Base-by-base conservation (phyloP, 2,888 invertebrate species). In the Drosophila leonis region DNA sequence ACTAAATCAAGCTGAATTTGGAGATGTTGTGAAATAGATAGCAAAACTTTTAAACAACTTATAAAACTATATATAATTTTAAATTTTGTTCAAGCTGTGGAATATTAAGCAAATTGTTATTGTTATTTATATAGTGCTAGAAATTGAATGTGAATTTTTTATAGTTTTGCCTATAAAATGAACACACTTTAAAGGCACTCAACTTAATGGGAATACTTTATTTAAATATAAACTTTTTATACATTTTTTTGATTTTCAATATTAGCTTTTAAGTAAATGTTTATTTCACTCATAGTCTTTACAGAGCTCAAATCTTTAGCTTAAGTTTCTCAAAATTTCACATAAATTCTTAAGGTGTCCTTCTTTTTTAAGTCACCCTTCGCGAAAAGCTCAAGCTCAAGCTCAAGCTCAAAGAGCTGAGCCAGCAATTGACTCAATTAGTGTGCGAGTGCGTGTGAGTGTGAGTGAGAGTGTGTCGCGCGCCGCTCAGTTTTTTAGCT, bases 361-460 rank as follows among this genome's bases (percentile, higher is more conserved):
- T 46, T 41, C 54, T 74, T 75, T 66, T 66, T 61, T 57, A 76
- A 71, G 75, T 57, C 63, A 66, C 49, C 56, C 42, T 24, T 41
- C 39, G 35, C 27, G 13, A 42, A 54, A 52, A 77, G 72, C 78
- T 75, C 52, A 64, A 42, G 29, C 9, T 75, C 52, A 64, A 42
- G 29, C 9, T 24, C 7, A 24, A 55, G 44, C 57, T 57, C 57
- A 63, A 37, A 31, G 51, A 60, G 29, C 49, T 7, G 27, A 60
- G 27, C 10, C 12, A 46, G 31, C 56, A 37, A 44, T 15, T 24
- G 29, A 77, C 65, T 75, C 86, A 82, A 80, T 82, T 72, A 64
- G 44, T 49, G 39, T 31, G 29, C 49, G 73, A 24, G 37, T 41
- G 48, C 13, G 62, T 9, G 37, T 37, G 48, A 4, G 42, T 35